Evolutionary conservation across 2,113 vertebrate genomes (phyloP), one percentile per base, ranked within the genome.

Genomic region (Gnathonemus echidnorhynchus): DNA sequence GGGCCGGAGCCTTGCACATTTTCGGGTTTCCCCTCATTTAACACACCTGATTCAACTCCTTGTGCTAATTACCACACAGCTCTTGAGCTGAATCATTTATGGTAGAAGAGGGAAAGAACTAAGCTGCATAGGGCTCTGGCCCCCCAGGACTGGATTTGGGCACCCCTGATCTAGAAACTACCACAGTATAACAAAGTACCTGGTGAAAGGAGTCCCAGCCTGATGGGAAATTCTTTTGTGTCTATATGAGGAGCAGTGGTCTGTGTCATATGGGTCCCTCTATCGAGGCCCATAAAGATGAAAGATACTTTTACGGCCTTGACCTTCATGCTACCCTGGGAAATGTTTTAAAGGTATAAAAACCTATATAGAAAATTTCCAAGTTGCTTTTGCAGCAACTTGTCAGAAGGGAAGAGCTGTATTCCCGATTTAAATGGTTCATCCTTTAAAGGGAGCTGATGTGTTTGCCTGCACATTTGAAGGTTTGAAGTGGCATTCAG

Each of bases 381-480:
- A 52, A 15, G 48, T 50, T 53, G 9, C 35, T 45, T 48, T 58
- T 9, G 3, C 87, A 42, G 31, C 4, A 49, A 17, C 52, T 35
- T 6, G n/a, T 88, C 24, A 45, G 52, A n/a, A 58, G 52, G 52
- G 50, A 58, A 9, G 15, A 88, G 31, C n/a, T 35, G 17, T 42
- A 27, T 42, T 45, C 15, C 35, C 5, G 2, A 58, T 31, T 86
- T 8, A 45, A 39, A 58, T 88, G 35, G 31, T 39, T 58, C 17
- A 5, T 45, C 17, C 27, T 31, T 39, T 87, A 56, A 87, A 83
- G 7, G 6, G 8, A 46, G 80, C 17, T 9, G 85, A 86, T n/a
- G 48, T 24, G 56, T 24, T 31, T 56, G 92, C 91, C 31, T 58
- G 89, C 49, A 53, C 31, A 35, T 39, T 74, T 74, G 31, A 39